phyloP scores from a whole-genome alignment of 2,888 invertebrate genomes.

The Scaptomyza flava region DNA sequence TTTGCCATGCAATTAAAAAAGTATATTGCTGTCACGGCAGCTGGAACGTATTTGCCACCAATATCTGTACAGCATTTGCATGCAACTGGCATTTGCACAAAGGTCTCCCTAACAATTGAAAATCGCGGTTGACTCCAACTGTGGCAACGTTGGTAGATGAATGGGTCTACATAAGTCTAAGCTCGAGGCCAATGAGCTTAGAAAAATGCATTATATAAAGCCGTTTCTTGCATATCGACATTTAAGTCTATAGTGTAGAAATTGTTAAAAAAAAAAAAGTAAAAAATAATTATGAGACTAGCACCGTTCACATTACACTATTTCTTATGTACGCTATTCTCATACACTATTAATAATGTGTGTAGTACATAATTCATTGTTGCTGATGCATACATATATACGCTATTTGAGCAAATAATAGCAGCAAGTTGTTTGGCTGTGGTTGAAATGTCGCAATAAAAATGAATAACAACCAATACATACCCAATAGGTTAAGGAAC shows the following conservation, averaged over 20 bases:
- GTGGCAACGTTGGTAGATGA: slow-evolving; percentile 11
- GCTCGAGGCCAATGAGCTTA: slow-evolving; percentile 53
- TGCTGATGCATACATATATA: neutral
- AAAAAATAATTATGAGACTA: slow-evolving; percentile 66
- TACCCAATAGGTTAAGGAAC: slow-evolving; percentile 68
- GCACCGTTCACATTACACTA: slow-evolving; percentile 31
- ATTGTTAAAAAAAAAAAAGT: slow-evolving; percentile 47
- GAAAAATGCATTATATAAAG: slow-evolving; percentile 70
- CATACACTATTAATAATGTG: neutral
- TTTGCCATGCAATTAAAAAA: slow-evolving; percentile 68
- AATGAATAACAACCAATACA: slow-evolving; percentile 62
- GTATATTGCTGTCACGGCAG: slow-evolving; percentile 43
- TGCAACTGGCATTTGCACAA: slow-evolving; percentile 74
- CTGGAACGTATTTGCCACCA: slow-evolving; percentile 35
- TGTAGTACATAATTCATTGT: slow-evolving; percentile 1
- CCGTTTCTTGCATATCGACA: slow-evolving; percentile 34
- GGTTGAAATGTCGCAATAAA: slow-evolving; percentile 67
- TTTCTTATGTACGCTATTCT: neutral
- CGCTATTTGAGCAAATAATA: slow-evolving; percentile 44
- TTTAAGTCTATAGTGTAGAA: slow-evolving; percentile 54
- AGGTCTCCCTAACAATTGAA: slow-evolving; percentile 47
- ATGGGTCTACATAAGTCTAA: slow-evolving; percentile 44
- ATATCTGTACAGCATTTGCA: slow-evolving; percentile 68
- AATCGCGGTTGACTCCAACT: slow-evolving; percentile 11
- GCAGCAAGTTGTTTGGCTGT: slow-evolving; percentile 37